Evolutionary conservation across 2,113 vertebrate genomes (phyloP).

Genomic region (Holacanthus passer): DNA sequence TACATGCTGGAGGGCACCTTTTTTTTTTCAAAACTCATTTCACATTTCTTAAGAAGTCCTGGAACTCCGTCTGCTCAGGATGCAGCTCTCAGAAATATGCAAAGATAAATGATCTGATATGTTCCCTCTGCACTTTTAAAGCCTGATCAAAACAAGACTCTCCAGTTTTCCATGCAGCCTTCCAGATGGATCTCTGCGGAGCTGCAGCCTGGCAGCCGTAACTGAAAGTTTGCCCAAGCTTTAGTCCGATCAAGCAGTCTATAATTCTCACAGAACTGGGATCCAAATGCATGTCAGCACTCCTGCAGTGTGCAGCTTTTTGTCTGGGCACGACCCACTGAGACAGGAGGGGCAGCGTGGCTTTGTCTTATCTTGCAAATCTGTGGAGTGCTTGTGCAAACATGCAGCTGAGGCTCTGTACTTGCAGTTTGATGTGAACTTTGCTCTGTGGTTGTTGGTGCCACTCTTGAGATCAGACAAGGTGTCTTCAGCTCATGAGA

Average conservation of each 20-base stretch:
- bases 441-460: constrained; percentile 14
- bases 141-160: neutral
- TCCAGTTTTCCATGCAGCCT: neutral
- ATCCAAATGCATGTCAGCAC: constrained; percentile 22
- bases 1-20: constrained; percentile 48
- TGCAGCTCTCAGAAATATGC: neutral
- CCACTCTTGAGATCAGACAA: neutral
- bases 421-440: constrained; percentile 38
- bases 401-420: constrained; percentile 20
- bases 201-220: neutral
- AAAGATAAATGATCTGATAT: neutral
- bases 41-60: too few relatives aligned
- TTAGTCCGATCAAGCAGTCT: neutral
- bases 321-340: constrained; percentile 30
- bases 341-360: neutral
- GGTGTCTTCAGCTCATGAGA: neutral
- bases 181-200: constrained; percentile 1
- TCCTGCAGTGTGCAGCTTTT: neutral
- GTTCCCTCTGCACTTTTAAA: neutral
- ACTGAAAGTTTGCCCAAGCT: neutral
- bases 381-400: constrained; percentile 52
- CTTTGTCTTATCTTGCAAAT: constrained; percentile 25
- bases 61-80: neutral
- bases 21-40: neutral
- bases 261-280: neutral